Evolutionary conservation across 2,888 invertebrate species (phyloP), one percentile per base, ranked within the genome.

Genomic region (Agrotis clavis): DNA sequence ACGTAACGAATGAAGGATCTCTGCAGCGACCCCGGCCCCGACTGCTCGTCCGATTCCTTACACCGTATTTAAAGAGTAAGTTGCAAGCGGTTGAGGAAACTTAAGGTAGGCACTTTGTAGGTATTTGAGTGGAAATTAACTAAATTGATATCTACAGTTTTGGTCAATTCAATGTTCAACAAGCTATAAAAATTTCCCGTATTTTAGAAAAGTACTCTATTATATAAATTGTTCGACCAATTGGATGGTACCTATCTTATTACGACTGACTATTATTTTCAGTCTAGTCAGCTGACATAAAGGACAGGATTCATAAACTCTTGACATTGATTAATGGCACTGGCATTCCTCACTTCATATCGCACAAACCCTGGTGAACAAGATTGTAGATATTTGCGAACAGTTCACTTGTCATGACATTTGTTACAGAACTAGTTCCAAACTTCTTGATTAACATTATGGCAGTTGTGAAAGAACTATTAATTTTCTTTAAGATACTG

Each of bases 1-100:
- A 84, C 90, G 85, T 79, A 85, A 87, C 87, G 88, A 89, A 89
- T 91, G 92, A 91, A 91, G 92, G 91, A 92, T 92, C 91, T 90
- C 86, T 83, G 84, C 87, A 87, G 86, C 87, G 89, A 90, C 89
- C 89, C 87, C 86, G 85, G 85, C 83, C 84, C 81, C 41, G 51
- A 62, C 61, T 72, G 71, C 67, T 82, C 65, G 71, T 71, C 63
- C 66, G 66, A 69, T 70, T 77, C 61, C 73, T 77, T 75, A 69
- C 64, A 47, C 64, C 67, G 65, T 77, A 71, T 77, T 86, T 81
- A 73, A 79, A 81, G 65, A 70, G 63, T 62, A 75, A 77, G 63
- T 70, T 71, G 57, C 60, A 50, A 71, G 54, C 79, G 67, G 67
- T 79, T 66, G 25, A 60, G 45, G 35, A 68, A 82, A 68, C 62